Conservation (phyloP, 2,797 vertebrate genomes). For the Sternarchorhynchus goeldii region DNA sequence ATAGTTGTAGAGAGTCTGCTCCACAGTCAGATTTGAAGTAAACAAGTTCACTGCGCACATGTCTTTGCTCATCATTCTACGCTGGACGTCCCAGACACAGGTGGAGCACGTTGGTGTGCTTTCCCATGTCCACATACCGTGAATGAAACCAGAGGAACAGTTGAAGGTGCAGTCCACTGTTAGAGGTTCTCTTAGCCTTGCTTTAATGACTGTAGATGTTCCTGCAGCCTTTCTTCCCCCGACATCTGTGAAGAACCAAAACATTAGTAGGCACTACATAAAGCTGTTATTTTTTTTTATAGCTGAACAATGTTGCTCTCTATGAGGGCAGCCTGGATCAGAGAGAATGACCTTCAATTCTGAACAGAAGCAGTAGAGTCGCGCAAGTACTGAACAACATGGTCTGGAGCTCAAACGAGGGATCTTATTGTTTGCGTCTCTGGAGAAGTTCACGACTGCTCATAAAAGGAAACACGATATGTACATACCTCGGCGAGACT, state of each 20-base stretch:
- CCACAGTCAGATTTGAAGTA: conserved; percentile 56
- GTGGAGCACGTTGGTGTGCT: conserved; percentile 36
- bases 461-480: conserved; percentile 30
- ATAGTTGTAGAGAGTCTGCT: conserved; percentile 64
- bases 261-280: conserved; percentile 7
- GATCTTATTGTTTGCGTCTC: neutral
- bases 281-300: neutral
- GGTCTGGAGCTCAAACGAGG: conserved; percentile 29
- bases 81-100: neutral
- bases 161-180: conserved; percentile 73
- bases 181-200: conserved; percentile 59
- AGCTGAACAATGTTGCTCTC: neutral
- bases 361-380: conserved; percentile 59
- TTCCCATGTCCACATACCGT: conserved; percentile 65
- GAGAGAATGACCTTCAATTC: conserved; percentile 64
- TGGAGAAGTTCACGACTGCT: neutral
- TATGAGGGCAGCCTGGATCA: neutral
- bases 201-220: conserved; percentile 47
- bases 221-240: conserved; percentile 37
- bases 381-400: conserved; percentile 52
- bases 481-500: neutral
- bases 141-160: conserved; percentile 73
- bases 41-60: conserved; percentile 62
- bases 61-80: conserved; percentile 10
- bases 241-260: conserved; percentile 60